Evolutionary conservation across 2,888 invertebrate genomes (phyloP), one percentile per base, ranked within the genome.

Genomic region (Cheilosia impressa): DNA sequence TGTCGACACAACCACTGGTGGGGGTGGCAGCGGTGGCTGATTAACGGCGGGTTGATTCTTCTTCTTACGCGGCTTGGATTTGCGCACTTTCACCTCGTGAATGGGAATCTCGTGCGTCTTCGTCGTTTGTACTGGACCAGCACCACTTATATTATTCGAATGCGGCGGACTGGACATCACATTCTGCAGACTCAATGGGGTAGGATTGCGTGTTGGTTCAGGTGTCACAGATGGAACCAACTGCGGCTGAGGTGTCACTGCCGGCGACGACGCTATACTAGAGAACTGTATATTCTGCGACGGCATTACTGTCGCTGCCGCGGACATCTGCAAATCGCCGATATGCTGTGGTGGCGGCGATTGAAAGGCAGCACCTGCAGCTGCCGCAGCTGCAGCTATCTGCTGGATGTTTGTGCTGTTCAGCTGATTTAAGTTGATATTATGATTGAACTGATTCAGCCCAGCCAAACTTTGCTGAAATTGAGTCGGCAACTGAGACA

Each of bases 401-500:
- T 92, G 92, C 72, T 92, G 92, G 57, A 92, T 89, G 73, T 91
- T 92, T 5, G 92, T 90, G 24, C 91, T 89, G 83, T 89, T 92
- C 77, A 92, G 80, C 79, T 92, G 92, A 87, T 92, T 92, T 41
- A 92, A 89, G 88, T 92, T 92, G 17, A 92, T 91, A 22, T 90
- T 89, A 62, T 89, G 89, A 65, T 89, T 88, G 47, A 88, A 65
- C 65, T 89, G 89, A 79, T 92, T 91, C 43, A 91, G 90, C 5
- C 90, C 89, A 65, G 89, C 89, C 17, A 92, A 82, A 47, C 90
- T 91, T 82, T 92, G 92, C 71, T 92, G 92, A 80, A 92, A 90
- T 75, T 92, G 92, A n/a, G 91, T 89, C 5, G 92, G 92, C 80
- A 92, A 75, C 84, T 92, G 92, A 0, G 92, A 92, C 43, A 92